A percentile compares a stretch with the other conserved stretches of the same genome.
phyloP scores from a whole-genome alignment of 1,140 invertebrate genomes.

The Leptoteleia sp. region DNA sequence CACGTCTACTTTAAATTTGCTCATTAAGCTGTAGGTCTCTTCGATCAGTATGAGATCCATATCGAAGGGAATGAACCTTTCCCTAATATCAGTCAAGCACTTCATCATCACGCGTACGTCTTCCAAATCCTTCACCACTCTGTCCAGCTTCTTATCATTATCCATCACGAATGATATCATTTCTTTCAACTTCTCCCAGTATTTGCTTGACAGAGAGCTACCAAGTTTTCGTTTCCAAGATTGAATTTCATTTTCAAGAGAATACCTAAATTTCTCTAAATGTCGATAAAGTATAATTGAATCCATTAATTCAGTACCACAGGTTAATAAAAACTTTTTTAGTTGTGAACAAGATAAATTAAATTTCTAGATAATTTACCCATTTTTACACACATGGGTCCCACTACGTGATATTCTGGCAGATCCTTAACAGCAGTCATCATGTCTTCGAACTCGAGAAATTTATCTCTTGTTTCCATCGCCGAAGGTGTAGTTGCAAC shows the following conservation, averaged over 20 bases:
- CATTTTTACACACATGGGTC: constrained; percentile 86
- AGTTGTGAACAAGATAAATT: no score
- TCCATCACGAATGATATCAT: constrained; percentile 87
- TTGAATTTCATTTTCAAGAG: constrained; percentile 86
- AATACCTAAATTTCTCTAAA: constrained; percentile 86
- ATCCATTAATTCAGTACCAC: not conserved
- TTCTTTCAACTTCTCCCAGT: constrained; percentile 84
- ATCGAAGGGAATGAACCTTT: constrained; percentile 88
- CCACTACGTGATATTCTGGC: constrained; percentile 84
- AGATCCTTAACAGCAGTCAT: constrained; percentile 85
- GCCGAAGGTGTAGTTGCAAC: constrained; percentile 86
- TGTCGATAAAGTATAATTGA: not conserved
- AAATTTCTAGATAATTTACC: no score
- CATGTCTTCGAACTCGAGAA: constrained; percentile 86
- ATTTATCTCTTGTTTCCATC: constrained; percentile 87
- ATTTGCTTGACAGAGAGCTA: constrained; percentile 82
- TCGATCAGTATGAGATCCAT: constrained; percentile 88
- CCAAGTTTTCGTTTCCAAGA: constrained; percentile 87
- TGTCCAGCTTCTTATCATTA: constrained; percentile 84
- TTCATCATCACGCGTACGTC: constrained; percentile 88
- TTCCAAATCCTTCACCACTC: constrained; percentile 87
- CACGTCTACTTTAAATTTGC: constrained; percentile 86
- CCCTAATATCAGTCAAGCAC: constrained; percentile 87
- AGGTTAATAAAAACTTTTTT: no score
- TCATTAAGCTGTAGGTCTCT: constrained; percentile 89